Percentiles rank a stretch among this genome's conserved stretches.
Evolutionary conservation across 2,797 vertebrate genomes (phyloP).

Genomic region (Petrocephalus schoutedeni): DNA sequence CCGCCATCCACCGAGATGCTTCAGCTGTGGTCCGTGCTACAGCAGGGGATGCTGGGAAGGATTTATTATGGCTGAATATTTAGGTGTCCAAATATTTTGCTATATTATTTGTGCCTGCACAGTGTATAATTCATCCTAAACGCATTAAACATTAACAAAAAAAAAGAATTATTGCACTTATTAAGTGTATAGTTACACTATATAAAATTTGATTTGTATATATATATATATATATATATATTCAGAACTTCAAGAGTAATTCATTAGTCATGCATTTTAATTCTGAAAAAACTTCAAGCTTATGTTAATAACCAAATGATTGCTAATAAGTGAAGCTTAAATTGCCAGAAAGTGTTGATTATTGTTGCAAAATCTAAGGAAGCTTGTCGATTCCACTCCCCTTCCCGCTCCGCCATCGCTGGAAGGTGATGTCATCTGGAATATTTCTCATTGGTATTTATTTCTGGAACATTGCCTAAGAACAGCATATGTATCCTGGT

Average conservation of each 20-base stretch:
- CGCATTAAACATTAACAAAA: not conserved
- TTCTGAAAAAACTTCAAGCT: not conserved
- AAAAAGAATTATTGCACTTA: not conserved
- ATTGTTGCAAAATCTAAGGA: not conserved
- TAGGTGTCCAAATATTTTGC: not conserved
- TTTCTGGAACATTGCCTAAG: slow-evolving; percentile 21
- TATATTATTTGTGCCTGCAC: not conserved
- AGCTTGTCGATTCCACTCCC: not conserved
- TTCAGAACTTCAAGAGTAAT: not conserved
- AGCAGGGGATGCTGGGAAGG: not conserved
- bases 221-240: not conserved
- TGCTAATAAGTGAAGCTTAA: not conserved
- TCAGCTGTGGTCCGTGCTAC: not conserved
- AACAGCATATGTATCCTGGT: slow-evolving; percentile 9
- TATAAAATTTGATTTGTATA: not conserved
- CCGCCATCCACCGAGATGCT: not conserved
- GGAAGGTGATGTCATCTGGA: slow-evolving; percentile 19
- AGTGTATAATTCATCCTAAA: not conserved
- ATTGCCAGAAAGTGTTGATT: not conserved
- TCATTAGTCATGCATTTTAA: not conserved
- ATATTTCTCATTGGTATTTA: slow-evolving; percentile 1
- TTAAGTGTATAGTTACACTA: not conserved
- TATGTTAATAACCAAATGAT: not conserved
- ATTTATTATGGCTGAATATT: not conserved
- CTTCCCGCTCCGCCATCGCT: not conserved